phyloP scores from a whole-genome alignment of 2,888 invertebrate genomes.

The Glaucopsyche alexis region DNA sequence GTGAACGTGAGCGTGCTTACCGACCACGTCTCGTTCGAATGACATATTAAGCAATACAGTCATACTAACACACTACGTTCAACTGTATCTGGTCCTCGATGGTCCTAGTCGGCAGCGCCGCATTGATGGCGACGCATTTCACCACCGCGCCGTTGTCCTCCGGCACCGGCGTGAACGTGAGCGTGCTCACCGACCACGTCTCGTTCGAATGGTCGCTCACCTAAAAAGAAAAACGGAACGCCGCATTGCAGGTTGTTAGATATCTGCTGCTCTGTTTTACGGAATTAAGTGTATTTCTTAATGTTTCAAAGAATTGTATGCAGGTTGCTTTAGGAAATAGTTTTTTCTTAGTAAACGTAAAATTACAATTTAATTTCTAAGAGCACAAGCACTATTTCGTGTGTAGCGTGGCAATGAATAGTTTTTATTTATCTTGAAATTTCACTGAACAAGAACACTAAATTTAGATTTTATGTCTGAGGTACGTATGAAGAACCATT shows the following conservation, averaged over 20 bases:
- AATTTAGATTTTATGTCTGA: neutral
- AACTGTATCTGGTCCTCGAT: constrained; percentile 89
- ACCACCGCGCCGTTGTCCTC: constrained; percentile 90
- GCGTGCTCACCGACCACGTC: constrained; percentile 86
- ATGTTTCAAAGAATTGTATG: constrained; percentile 8
- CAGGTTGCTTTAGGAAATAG: neutral
- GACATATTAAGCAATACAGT: constrained; percentile 38
- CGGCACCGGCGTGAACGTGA: constrained; percentile 88
- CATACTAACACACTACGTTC: constrained; percentile 93
- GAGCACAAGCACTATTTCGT: neutral
- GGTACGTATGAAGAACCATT: too few species aligned
- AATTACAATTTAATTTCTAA: neutral
- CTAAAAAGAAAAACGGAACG: constrained; percentile 55
- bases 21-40: constrained; percentile 71
- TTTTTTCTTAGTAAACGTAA: neutral
- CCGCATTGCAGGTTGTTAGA: constrained; percentile 19
- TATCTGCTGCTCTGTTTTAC: neutral
- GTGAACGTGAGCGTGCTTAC: constrained; percentile 78
- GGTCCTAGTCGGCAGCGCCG: constrained; percentile 84
- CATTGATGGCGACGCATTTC: constrained; percentile 91
- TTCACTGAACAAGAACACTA: neutral
- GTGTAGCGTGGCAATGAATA: neutral
- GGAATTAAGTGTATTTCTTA: neutral
- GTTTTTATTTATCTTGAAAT: neutral
- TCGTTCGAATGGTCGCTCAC: constrained; percentile 83